A percentile compares a stretch with the other conserved stretches of the same genome.
Evolutionary conservation across 2,113 vertebrate genomes (phyloP).

Genomic region (Columba livia): DNA sequence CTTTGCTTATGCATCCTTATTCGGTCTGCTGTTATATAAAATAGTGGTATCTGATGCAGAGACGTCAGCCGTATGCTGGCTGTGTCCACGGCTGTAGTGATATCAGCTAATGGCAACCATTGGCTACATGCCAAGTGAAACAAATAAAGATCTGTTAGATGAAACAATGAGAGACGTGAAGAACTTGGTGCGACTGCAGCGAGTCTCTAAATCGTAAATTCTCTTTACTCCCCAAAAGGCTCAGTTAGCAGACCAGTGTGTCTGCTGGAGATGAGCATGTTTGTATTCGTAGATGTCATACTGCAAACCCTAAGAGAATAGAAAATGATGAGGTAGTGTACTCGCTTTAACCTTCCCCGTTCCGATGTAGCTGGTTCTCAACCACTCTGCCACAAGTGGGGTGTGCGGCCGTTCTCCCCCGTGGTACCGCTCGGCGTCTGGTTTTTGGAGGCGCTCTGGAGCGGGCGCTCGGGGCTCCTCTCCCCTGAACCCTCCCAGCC

Average conservation of each 20-base stretch:
- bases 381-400: background rate
- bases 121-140: background rate
- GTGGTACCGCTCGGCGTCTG: background rate
- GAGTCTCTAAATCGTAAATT: background rate
- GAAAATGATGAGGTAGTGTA: background rate
- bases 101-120: background rate
- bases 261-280: background rate
- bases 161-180: background rate
- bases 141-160: background rate
- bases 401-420: background rate
- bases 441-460: background rate
- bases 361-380: background rate
- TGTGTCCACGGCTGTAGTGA: fast-evolving
- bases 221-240: background rate
- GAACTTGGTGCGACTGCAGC: background rate
- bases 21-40: background rate
- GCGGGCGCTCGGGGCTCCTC: background rate
- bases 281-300: background rate
- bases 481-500: background rate
- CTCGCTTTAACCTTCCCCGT: background rate
- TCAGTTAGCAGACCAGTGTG: background rate
- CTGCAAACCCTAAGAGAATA: background rate
- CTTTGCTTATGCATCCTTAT: background rate
- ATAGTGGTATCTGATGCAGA: background rate
- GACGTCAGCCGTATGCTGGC: background rate